Percentiles rank a stretch among this genome's conserved stretches.
phyloP scores from a whole-genome alignment of 2,888 invertebrate genomes.

The Acrocera orbiculus region DNA sequence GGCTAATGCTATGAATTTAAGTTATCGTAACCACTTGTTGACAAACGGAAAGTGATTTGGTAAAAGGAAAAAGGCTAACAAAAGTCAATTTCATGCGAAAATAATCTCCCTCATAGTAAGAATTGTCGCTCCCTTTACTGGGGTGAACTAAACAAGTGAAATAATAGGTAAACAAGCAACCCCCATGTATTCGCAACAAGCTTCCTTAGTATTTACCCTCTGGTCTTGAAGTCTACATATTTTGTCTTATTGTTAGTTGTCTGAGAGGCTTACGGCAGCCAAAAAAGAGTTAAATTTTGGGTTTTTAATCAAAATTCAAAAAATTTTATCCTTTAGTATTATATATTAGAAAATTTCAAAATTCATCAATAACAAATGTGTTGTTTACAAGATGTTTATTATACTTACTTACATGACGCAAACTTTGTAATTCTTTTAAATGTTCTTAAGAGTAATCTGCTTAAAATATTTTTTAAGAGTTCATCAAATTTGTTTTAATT shows the following conservation, averaged over 20 bases:
- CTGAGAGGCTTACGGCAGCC: no score
- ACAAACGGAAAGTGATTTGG: constrained; percentile 10
- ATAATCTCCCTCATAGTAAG: constrained; percentile 5
- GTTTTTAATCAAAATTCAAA: no score
- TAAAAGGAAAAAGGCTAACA: constrained; percentile 8
- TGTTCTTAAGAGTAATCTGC: background rate
- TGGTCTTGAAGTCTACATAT: background rate
- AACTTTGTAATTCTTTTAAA: no score
- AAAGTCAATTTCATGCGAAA: constrained; percentile 11
- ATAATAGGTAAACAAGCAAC: background rate
- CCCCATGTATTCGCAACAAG: background rate
- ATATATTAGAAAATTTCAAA: no score
- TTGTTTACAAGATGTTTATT: no score
- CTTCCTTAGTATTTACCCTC: background rate
- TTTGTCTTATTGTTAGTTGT: no score
- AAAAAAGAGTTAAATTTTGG: no score
- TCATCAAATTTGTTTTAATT: no score
- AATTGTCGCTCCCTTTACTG: background rate
- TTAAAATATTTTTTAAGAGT: constrained; percentile 5
- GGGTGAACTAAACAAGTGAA: constrained; percentile 2
- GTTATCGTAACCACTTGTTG: constrained; percentile 11
- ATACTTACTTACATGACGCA: no score
- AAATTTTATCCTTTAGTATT: no score
- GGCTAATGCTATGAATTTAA: background rate
- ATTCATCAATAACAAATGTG: no score